These are phyloP conservation scores for Varroa destructor DNA, from an alignment of 1,140 invertebrate genomes.

Conservation along the genomic window DNA sequence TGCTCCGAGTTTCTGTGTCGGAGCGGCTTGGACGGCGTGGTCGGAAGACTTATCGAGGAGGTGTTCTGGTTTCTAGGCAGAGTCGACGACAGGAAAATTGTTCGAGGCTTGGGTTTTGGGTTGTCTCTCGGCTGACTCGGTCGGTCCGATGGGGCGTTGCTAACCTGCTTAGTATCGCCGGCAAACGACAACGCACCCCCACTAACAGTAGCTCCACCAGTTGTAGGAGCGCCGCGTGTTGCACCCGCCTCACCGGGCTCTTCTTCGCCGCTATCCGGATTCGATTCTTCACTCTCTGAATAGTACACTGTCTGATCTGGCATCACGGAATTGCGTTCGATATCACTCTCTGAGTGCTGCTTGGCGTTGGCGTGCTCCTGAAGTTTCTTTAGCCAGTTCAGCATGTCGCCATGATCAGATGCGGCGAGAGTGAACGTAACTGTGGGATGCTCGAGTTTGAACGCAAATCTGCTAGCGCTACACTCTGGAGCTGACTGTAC, in stretches of 20 bases:
- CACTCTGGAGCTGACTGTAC: slow-evolving; percentile 9
- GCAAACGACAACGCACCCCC: no score
- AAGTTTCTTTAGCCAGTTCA: neutral
- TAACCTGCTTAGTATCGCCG: no score
- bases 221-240: no score
- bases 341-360: slow-evolving; percentile 14
- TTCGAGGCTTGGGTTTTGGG: slow-evolving; percentile 10
- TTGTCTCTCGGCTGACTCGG: slow-evolving; percentile 8
- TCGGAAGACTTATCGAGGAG: neutral
- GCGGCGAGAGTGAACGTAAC: slow-evolving; percentile 1
- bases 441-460: slow-evolving; percentile 22
- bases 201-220: no score
- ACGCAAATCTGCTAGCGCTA: slow-evolving; percentile 2
- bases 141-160: no score
- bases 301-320: slow-evolving; percentile 22
- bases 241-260: neutral
- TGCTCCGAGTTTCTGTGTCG: slow-evolving; percentile 19
- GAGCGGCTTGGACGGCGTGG: neutral
- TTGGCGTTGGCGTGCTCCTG: slow-evolving; percentile 8
- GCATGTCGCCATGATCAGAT: slow-evolving; percentile 4
- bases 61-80: neutral
- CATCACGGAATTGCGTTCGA: slow-evolving; percentile 23
- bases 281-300: slow-evolving; percentile 24
- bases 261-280: slow-evolving; percentile 23
- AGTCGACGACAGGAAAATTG: slow-evolving; percentile 27